A percentile compares a stretch with the other conserved stretches of the same genome.
Conservation (phyloP, 1,140 invertebrate species). For the Drosophila suzukii region DNA sequence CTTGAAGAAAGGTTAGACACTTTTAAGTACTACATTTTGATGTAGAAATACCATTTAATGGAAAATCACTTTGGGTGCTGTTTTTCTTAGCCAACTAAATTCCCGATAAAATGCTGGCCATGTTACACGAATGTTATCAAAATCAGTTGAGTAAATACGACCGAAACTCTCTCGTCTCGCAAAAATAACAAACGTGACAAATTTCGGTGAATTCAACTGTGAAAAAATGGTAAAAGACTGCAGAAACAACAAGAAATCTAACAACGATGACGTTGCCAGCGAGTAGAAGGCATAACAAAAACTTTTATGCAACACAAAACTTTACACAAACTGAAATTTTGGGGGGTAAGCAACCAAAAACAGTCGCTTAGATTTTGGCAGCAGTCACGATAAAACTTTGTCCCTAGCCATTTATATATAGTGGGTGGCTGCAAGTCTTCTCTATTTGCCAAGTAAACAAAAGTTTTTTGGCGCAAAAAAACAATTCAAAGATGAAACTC, state of each 20-base stretch:
- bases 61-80: not conserved
- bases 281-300: constrained; percentile 65
- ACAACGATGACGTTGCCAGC: constrained; percentile 22
- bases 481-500: constrained; percentile 75
- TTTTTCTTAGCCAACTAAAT: constrained; percentile 11
- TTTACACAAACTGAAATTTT: constrained; percentile 49
- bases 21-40: not conserved
- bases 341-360: constrained; percentile 32
- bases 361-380: constrained; percentile 63
- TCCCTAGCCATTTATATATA: constrained; percentile 18
- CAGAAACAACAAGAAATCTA: constrained; percentile 24
- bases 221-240: constrained; percentile 56
- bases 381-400: constrained; percentile 34
- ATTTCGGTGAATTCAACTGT: constrained; percentile 83
- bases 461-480: constrained; percentile 79
- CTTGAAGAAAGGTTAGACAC: too few relatives aligned
- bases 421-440: constrained; percentile 18
- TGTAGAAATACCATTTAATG: not conserved
- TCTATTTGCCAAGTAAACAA: constrained; percentile 78
- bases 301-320: constrained; percentile 74
- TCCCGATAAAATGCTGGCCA: constrained; percentile 71
- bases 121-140: constrained; percentile 84
- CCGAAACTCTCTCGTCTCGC: constrained; percentile 58
- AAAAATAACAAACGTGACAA: constrained; percentile 84
- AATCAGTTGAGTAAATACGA: constrained; percentile 84